Conservation (phyloP, 2,113 vertebrate species). For the Mus spicilegus region DNA sequence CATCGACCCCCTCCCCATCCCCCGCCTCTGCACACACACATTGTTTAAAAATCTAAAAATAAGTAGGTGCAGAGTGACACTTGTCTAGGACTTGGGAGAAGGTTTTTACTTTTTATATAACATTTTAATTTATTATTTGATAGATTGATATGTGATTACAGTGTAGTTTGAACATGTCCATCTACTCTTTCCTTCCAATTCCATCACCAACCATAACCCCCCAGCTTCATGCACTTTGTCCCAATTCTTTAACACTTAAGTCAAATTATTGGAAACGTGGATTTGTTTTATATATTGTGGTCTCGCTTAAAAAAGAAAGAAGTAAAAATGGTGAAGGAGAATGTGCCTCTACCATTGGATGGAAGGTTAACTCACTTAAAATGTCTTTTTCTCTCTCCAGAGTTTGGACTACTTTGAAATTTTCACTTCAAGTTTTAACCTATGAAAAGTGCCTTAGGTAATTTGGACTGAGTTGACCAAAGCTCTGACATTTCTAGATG, state of each 20-base stretch:
- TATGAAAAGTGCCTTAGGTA: slow-evolving; percentile 45
- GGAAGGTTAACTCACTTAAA: neutral
- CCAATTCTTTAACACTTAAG: neutral
- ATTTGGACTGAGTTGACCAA: slow-evolving; percentile 18
- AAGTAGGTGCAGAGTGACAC: neutral
- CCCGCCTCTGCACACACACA: neutral
- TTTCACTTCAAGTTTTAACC: slow-evolving; percentile 28
- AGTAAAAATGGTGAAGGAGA: neutral
- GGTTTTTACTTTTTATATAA: neutral
- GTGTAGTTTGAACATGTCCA: neutral
- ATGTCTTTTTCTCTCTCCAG: neutral
- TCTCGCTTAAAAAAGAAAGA: neutral
- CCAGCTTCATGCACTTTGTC: neutral
- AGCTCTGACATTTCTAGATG: slow-evolving; percentile 67
- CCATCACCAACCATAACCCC: no score
- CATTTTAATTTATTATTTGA: neutral
- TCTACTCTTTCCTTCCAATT: no score
- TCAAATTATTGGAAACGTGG: neutral
- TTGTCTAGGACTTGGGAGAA: neutral
- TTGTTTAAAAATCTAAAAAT: neutral
- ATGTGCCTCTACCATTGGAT: neutral
- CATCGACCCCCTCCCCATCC: fast-evolving
- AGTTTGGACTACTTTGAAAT: slow-evolving; percentile 27
- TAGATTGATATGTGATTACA: neutral
- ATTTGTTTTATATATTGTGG: neutral